Conservation (phyloP, 2,113 vertebrate genomes). For the Epinephelus cyanopodus region DNA sequence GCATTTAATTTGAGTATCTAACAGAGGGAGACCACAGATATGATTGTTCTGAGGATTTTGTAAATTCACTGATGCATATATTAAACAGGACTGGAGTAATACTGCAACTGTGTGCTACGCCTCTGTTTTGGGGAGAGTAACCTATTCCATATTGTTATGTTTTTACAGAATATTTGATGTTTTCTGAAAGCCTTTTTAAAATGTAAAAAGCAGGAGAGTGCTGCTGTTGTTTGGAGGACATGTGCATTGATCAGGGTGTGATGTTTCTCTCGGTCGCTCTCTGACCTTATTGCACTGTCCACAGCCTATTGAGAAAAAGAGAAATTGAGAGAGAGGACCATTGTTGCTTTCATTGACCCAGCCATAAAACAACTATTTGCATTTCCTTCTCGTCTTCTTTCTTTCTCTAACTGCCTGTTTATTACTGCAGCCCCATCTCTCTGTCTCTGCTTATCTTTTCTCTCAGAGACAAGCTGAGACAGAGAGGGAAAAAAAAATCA, state of each 20-base stretch:
- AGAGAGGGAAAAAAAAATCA: slow-evolving; percentile 28
- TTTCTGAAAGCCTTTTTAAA: not conserved
- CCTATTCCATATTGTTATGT: no score
- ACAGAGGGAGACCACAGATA: not conserved
- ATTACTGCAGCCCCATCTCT: slow-evolving; percentile 33
- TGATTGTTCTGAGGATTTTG: not conserved
- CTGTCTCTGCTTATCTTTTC: slow-evolving; percentile 49
- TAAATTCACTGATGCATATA: not conserved
- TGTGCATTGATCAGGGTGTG: slow-evolving; percentile 31
- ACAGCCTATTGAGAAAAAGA: slow-evolving; percentile 28
- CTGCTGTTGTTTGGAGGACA: not conserved
- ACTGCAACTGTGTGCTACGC: not conserved
- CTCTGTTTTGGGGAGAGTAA: not conserved
- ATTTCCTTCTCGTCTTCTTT: slow-evolving; percentile 37
- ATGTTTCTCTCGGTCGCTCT: slow-evolving; percentile 19
- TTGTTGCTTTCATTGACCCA: slow-evolving; percentile 57
- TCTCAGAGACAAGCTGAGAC: slow-evolving; percentile 41
- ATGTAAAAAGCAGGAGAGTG: not conserved
- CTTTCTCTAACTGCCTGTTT: slow-evolving; percentile 45
- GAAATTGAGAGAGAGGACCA: slow-evolving; percentile 1
- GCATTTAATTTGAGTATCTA: not conserved
- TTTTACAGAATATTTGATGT: not conserved
- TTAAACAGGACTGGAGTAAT: not conserved
- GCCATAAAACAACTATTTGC: slow-evolving; percentile 57
- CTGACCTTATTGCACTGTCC: slow-evolving; percentile 46